Evolutionary conservation across 1,140 invertebrate genomes (phyloP), one percentile per base, ranked within the genome.

Genomic region (Euura lappo): DNA sequence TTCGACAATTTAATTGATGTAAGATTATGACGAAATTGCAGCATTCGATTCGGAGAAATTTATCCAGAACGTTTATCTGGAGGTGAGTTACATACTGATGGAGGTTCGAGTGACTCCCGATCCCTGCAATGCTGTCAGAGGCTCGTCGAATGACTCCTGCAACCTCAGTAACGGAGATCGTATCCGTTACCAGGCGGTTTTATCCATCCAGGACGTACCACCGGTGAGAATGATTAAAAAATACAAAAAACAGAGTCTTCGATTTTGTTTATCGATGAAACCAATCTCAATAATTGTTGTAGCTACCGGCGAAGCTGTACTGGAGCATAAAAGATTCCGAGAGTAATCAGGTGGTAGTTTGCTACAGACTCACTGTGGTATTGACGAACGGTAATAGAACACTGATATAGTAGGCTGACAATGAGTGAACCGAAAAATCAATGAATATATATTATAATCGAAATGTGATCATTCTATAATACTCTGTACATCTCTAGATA

Each of bases 291-390:
- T 7, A 51, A 51, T 51, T 51, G 1, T 42, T 68, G 8, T 42
- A 68, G 66, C 28, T 68, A 68, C 66, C 4, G 8, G 66, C 8
- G 28, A 11, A 8, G 66, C 66, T 68, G 0, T 68, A 28, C 8
- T 68, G 66, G 66, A 68, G 11, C 8, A 42, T 68, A 42, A 68
- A 3, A 44, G 42, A 68, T 68, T 68, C 51, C 28, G 28, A 28
- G 51, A n/a, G 11, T 42, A 3, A 68, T 28, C 3, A 68, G 66
- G 7, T 68, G 13, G 11, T 68, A 8, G 66, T 68, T 11, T 68
- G 66, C 42, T 68, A 68, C 66, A 68, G 42, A 68, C 10, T 68
- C 8, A 68, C 66, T 7, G 66, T 68, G 0, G 42, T 68, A 8
- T 44, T 68, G 28, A 28, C 28, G 28, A 28, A 28, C 28, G 28